Evolutionary conservation across 2,888 invertebrate species (phyloP).

Genomic region (Microplitis manilae): DNA sequence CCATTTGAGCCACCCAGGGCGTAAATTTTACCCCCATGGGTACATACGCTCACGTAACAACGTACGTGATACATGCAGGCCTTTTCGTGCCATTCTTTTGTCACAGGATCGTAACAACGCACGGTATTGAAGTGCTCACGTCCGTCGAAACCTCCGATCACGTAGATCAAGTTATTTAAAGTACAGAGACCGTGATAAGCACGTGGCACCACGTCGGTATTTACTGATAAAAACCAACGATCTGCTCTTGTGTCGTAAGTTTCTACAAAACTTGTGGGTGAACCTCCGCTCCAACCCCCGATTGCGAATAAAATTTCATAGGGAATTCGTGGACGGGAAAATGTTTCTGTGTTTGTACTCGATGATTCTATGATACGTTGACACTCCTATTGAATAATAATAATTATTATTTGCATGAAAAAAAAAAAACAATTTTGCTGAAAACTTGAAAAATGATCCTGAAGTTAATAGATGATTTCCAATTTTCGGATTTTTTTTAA

Average conservation of each 20-base stretch:
- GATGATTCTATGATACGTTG: constrained; percentile 75
- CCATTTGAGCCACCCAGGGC: constrained; percentile 90
- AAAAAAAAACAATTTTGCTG: too few relatives aligned
- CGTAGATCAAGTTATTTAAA: constrained; percentile 80
- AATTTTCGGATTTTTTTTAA: too few relatives aligned
- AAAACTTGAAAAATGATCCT: too few relatives aligned
- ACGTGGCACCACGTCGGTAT: constrained; percentile 79
- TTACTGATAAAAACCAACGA: constrained; percentile 82
- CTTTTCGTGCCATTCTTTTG: constrained; percentile 82
- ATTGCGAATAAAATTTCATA: constrained; percentile 87
- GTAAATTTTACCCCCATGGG: constrained; percentile 82
- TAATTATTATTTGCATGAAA: neutral
- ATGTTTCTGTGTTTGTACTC: constrained; percentile 72
- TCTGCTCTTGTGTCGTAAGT: constrained; percentile 86
- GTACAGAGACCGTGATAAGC: constrained; percentile 87
- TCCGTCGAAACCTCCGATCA: constrained; percentile 89
- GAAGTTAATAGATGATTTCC: too few relatives aligned
- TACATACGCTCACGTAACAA: constrained; percentile 85
- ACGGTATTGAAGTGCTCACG: constrained; percentile 84
- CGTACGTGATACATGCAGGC: constrained; percentile 87
- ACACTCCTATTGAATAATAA: constrained; percentile 70
- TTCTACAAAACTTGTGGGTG: constrained; percentile 85
- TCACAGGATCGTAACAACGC: constrained; percentile 85
- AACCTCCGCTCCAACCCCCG: constrained; percentile 90
- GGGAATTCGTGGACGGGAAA: constrained; percentile 78